phyloP scores from a whole-genome alignment of 2,113 vertebrate genomes.

The Engraulis encrasicolus region DNA sequence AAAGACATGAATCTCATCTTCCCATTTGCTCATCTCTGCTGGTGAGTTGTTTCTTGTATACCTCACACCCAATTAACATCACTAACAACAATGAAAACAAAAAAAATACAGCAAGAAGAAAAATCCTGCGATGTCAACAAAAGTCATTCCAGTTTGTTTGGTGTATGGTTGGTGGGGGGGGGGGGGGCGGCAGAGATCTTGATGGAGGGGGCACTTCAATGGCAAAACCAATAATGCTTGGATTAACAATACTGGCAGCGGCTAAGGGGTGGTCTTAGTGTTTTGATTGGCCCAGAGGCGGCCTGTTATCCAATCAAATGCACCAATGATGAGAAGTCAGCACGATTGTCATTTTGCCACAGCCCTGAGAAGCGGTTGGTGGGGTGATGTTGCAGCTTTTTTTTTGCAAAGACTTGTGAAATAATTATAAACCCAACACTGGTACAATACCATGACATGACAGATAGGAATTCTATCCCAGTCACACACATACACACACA shows the following conservation, averaged over 20 bases:
- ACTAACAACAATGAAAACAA: neutral
- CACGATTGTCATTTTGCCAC: slow-evolving; percentile 47
- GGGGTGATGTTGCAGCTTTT: slow-evolving; percentile 9
- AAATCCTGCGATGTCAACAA: neutral
- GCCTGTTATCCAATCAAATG: slow-evolving; percentile 20
- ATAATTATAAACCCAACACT: neutral
- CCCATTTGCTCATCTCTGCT: neutral
- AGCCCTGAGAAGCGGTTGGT: slow-evolving; percentile 44
- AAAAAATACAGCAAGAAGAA: neutral
- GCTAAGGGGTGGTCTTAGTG: neutral
- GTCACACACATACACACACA: neutral
- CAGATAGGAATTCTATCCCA: neutral
- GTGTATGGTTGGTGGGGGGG: no score
- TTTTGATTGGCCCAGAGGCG: neutral
- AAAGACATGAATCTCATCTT: neutral
- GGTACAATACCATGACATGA: neutral
- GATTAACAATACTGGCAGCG: neutral
- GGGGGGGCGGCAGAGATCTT: no score
- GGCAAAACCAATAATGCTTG: neutral
- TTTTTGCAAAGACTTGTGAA: neutral
- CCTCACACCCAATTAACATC: neutral
- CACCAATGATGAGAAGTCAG: slow-evolving; percentile 18
- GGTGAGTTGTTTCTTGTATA: neutral
- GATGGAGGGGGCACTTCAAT: neutral
- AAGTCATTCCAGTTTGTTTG: neutral